Evolutionary conservation across 2,113 vertebrate species (phyloP).

Genomic region (Sebastes fasciatus): DNA sequence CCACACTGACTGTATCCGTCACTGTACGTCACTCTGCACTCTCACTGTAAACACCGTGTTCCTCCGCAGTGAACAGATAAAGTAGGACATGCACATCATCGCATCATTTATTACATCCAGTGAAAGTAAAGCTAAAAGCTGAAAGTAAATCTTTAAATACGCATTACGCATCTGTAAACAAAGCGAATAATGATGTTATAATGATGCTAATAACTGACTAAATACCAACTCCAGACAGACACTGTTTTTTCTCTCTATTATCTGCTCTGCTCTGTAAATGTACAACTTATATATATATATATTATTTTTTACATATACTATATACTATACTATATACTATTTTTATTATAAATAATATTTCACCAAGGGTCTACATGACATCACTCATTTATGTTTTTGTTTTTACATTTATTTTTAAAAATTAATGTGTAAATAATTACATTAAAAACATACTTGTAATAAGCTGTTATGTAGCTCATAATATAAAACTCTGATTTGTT

Average conservation of each 20-base stretch:
- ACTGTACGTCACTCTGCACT: constrained; percentile 57
- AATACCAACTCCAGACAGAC: neutral
- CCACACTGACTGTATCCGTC: constrained; percentile 40
- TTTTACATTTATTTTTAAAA: neutral
- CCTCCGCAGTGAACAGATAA: constrained; percentile 70
- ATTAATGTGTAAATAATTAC: neutral
- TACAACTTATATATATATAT: neutral
- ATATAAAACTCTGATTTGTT: constrained; percentile 9
- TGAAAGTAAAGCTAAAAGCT: neutral
- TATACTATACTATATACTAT: no score
- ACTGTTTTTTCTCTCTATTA: no score
- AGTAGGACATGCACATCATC: constrained; percentile 64
- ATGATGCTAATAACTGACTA: no score
- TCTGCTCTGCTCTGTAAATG: neutral
- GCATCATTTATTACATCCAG: neutral
- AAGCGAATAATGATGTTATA: neutral
- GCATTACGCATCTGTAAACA: neutral
- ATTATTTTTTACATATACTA: no score
- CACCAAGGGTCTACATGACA: neutral
- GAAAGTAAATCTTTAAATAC: neutral
- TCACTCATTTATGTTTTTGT: neutral
- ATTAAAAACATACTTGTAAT: fast-evolving
- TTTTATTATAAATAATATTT: neutral
- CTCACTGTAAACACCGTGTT: constrained; percentile 83
- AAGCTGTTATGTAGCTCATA: neutral